A percentile compares a stretch with the other conserved stretches of the same genome.
Conservation (phyloP, 2,888 invertebrate species). For the Lasiommata megera region DNA sequence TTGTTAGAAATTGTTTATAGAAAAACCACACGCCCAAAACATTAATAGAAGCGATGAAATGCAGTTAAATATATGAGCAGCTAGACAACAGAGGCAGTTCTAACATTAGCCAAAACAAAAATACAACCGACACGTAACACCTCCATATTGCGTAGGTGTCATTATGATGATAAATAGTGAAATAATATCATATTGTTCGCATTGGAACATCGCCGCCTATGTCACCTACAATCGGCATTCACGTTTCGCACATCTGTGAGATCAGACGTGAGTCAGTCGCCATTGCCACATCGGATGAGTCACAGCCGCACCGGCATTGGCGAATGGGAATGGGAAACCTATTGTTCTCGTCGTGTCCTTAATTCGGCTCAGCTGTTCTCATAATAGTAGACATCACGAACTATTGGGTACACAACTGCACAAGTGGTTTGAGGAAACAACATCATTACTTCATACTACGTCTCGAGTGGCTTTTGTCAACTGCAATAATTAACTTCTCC, state of each 20-base stretch:
- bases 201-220: slow-evolving; percentile 22
- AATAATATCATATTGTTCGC: slow-evolving; percentile 23
- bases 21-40: too few relatives aligned
- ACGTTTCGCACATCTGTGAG: slow-evolving; percentile 53
- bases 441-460: neutral
- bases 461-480: neutral
- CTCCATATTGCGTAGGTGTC: slow-evolving; percentile 1
- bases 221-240: slow-evolving; percentile 30
- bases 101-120: neutral
- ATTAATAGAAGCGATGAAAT: too few relatives aligned
- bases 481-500: too few relatives aligned
- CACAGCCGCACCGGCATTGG: slow-evolving; percentile 42
- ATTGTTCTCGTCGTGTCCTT: slow-evolving; percentile 64
- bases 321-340: slow-evolving; percentile 65
- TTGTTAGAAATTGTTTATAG: too few relatives aligned
- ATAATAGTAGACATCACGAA: slow-evolving; percentile 33
- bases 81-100: too few relatives aligned
- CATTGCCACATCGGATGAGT: slow-evolving; percentile 75
- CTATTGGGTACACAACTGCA: slow-evolving; percentile 17
- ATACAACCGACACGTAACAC: neutral
- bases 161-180: slow-evolving; percentile 4
- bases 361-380: slow-evolving; percentile 49
- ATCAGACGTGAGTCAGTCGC: slow-evolving; percentile 67
- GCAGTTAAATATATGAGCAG: too few relatives aligned
- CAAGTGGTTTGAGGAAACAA: slow-evolving; percentile 18